Conservation (phyloP, 1,140 invertebrate species). For the Acromyrmex echinatior region DNA sequence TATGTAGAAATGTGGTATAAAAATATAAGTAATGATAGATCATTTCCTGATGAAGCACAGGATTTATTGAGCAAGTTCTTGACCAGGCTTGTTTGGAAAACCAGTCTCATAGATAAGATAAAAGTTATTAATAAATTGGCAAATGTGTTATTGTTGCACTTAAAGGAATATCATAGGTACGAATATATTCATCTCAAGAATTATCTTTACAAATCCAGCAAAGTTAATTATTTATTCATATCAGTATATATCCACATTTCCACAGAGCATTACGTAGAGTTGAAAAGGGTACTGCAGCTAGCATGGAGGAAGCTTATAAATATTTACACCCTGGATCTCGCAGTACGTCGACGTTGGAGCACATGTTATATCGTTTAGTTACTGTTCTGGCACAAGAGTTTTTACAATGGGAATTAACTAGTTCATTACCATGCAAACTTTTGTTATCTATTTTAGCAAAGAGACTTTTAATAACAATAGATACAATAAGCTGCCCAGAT, state of each 20-base stretch:
- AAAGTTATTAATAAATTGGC: slow-evolving; percentile 80
- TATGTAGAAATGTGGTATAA: slow-evolving; percentile 81
- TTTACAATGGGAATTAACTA: slow-evolving; percentile 89
- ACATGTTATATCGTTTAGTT: slow-evolving; percentile 88
- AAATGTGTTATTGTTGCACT: slow-evolving; percentile 81
- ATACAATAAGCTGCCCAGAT: slow-evolving; percentile 77
- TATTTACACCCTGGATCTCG: slow-evolving; percentile 85
- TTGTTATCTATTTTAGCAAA: slow-evolving; percentile 89
- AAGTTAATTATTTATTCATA: neutral
- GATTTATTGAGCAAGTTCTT: slow-evolving; percentile 77
- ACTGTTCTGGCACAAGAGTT: slow-evolving; percentile 88
- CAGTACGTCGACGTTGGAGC: slow-evolving; percentile 85
- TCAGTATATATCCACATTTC: slow-evolving; percentile 29
- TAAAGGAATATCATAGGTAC: slow-evolving; percentile 83
- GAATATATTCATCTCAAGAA: neutral
- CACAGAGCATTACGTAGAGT: slow-evolving; percentile 80
- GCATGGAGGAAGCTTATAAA: slow-evolving; percentile 82
- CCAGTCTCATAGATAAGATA: slow-evolving; percentile 77
- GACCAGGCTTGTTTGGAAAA: slow-evolving; percentile 73
- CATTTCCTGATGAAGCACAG: slow-evolving; percentile 78
- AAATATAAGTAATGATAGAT: slow-evolving; percentile 80
- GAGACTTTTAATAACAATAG: slow-evolving; percentile 84
- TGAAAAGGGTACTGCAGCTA: slow-evolving; percentile 78
- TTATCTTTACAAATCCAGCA: neutral
- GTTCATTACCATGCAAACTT: slow-evolving; percentile 89